phyloP scores from a whole-genome alignment of 2,113 vertebrate species.

The Amblyopsis rosae region DNA sequence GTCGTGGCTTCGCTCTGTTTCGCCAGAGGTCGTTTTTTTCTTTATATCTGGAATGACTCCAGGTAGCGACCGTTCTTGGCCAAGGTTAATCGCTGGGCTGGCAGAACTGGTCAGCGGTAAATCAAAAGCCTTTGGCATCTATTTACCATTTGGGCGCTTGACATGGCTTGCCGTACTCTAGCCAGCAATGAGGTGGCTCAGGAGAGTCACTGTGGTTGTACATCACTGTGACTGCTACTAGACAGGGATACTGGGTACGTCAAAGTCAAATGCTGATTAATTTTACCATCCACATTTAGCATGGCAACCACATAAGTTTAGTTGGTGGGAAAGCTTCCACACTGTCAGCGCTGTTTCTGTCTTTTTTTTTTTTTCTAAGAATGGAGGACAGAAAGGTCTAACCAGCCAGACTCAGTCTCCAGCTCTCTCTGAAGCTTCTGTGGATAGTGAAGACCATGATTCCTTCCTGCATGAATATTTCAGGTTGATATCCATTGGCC shows the following conservation, averaged over 20 bases:
- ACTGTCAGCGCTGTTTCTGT: too few species aligned
- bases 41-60: not conserved
- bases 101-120: not conserved
- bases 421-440: too few species aligned
- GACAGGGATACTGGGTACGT: not conserved
- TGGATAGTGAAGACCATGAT: too few species aligned
- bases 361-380: too few species aligned
- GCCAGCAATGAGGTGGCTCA: too few species aligned
- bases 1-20: too few species aligned
- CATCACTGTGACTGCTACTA: not conserved
- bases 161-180: too few species aligned
- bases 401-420: constrained; percentile 1
- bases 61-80: not conserved
- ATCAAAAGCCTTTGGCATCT: not conserved
- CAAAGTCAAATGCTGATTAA: not conserved
- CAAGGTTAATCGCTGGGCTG: not conserved
- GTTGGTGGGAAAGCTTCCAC: constrained; percentile 7
- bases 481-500: constrained; percentile 13
- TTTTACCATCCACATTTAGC: constrained; percentile 1
- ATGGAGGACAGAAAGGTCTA: not conserved
- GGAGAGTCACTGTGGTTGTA: not conserved
- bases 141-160: not conserved
- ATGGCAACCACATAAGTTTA: not conserved
- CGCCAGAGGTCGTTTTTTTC: not conserved
- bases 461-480: constrained; percentile 60